Percentiles rank a stretch among this genome's conserved stretches.
Evolutionary conservation across 2,888 invertebrate species (phyloP).

Genomic region (Agriopis leucophaearia): DNA sequence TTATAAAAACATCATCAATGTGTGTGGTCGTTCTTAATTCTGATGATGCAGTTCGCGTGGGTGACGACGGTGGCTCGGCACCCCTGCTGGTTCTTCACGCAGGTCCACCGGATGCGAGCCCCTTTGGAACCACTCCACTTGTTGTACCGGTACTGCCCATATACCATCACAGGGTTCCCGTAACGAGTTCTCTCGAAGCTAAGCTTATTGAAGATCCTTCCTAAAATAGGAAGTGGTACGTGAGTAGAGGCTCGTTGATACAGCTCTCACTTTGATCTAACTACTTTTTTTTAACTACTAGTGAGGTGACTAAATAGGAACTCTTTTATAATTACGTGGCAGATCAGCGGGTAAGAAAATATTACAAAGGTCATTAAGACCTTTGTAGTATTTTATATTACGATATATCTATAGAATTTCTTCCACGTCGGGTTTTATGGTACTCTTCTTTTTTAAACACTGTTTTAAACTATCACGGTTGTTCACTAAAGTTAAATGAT

Average conservation of each 20-base stretch:
- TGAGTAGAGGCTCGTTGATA: slow-evolving; percentile 1
- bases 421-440: not conserved
- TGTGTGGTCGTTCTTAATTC: slow-evolving; percentile 58
- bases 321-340: not conserved
- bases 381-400: too few relatives aligned
- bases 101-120: slow-evolving; percentile 64
- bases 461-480: too few relatives aligned
- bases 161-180: slow-evolving; percentile 72
- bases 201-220: slow-evolving; percentile 11
- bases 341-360: too few relatives aligned
- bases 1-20: slow-evolving; percentile 42
- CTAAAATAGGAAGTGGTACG: slow-evolving; percentile 26
- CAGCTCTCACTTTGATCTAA: too few relatives aligned
- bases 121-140: slow-evolving; percentile 66
- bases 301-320: not conserved
- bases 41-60: slow-evolving; percentile 60
- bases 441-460: not conserved
- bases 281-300: not conserved
- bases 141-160: slow-evolving; percentile 66
- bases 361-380: too few relatives aligned
- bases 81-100: slow-evolving; percentile 66
- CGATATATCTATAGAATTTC: not conserved
- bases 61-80: slow-evolving; percentile 68
- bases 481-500: too few relatives aligned
- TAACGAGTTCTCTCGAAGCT: slow-evolving; percentile 61